These are phyloP conservation scores for Hypocryptadius cinnamomeus DNA, from an alignment of 2,113 vertebrate species.

Conservation along the genomic window DNA sequence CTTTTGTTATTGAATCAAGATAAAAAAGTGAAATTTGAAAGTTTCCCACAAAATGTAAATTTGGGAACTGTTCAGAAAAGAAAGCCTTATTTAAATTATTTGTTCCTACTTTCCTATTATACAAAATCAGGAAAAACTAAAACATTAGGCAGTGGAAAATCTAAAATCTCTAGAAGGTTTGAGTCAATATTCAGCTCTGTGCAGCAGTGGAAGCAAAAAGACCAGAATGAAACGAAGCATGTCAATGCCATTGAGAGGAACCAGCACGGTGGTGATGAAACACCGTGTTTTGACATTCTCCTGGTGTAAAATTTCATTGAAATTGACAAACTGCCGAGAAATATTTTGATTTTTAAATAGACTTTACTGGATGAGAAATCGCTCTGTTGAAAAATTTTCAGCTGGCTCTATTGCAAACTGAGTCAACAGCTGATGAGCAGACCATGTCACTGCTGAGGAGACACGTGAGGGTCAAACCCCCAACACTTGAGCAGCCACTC, in stretches of 20 bases:
- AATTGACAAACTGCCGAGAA: slow-evolving; percentile 49
- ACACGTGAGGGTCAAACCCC: background rate
- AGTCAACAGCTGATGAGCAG: slow-evolving; percentile 37
- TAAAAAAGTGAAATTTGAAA: background rate
- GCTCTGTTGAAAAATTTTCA: slow-evolving; percentile 40
- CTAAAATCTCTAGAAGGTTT: background rate
- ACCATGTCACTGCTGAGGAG: slow-evolving; percentile 7
- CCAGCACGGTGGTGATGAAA: background rate
- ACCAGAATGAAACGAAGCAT: background rate
- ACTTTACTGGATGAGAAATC: slow-evolving; percentile 25
- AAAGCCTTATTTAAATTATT: background rate
- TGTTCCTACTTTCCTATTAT: background rate
- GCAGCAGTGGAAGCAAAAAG: background rate
- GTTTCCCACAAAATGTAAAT: background rate
- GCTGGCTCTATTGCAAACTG: slow-evolving; percentile 30
- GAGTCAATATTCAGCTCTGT: background rate
- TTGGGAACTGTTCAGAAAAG: background rate
- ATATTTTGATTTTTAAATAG: slow-evolving; percentile 60
- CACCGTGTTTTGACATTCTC: slow-evolving; percentile 52
- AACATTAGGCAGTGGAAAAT: background rate
- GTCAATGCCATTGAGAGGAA: background rate
- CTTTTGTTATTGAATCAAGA: background rate
- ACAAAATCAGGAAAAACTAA: background rate
- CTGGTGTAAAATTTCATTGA: slow-evolving; percentile 52
- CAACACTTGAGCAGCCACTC: background rate